Evolutionary conservation across 1,140 invertebrate species (phyloP), one percentile per base, ranked within the genome.

Genomic region (Rhopalosiphum maidis): DNA sequence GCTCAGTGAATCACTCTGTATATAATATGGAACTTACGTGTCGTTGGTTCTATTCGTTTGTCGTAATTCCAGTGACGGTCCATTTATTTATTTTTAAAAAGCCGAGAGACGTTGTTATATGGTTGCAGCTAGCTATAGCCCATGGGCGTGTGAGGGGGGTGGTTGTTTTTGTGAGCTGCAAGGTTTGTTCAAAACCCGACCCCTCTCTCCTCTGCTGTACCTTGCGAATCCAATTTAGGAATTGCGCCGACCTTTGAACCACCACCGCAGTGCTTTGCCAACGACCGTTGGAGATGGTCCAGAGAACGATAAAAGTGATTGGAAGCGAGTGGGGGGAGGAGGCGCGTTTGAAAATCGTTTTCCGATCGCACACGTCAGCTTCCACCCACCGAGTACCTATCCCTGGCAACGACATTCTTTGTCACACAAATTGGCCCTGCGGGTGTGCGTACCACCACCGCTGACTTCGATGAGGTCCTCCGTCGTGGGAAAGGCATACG

Each of bases 171-270:
- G n/a, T 41, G 23, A 55, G 22, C n/a, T 3, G 86, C n/a, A n/a
- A 30, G 30, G 86, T 88, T 88, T 48, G 86, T 48, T 88, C 86
- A n/a, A 86, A 43, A 30, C 41, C 85, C 23, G 25, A 15, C 25
- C 22, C 9, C 23, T 25, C 11, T 3, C 1, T 7, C 15, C 60
- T n/a, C 60, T 77, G 23, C 22, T 22, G 37, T 54, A 88, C 87
- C 87, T 88, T 37, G 46, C 8, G 77, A 92, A 92, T 83, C 91
- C 91, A 92, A 92, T 92, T 92, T 92, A 83, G 43, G 46, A 54
- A 92, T 92, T 83, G 91, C 91, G 35, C n/a, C 68, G 43, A 92
- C 91, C 91, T 92, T 92, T 51, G 91, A 92, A 83, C 91, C 88
- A 15, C 35, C 35, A 8, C 23, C 90, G 43, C 43, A n/a, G 30